These are phyloP conservation scores for Lucifuga dentata DNA, from an alignment of 2,113 vertebrate species.

Conservation along the genomic window DNA sequence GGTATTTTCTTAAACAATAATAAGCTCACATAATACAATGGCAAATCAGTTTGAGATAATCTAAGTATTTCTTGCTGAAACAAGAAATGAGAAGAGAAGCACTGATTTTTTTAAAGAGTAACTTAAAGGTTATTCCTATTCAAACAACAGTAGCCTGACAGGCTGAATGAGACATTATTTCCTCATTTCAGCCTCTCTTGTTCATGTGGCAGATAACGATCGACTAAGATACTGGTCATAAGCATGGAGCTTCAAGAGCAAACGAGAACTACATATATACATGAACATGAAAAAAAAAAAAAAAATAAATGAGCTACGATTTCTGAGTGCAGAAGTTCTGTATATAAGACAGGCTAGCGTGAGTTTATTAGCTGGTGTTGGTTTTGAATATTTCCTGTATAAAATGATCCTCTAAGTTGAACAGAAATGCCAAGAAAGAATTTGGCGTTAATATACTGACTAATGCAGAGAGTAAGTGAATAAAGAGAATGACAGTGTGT, in stretches of 20 bases:
- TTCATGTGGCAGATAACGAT: too few relatives aligned
- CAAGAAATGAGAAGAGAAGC: slow-evolving; percentile 57
- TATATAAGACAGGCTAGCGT: slow-evolving; percentile 11
- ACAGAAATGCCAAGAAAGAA: slow-evolving; percentile 9
- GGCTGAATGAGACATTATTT: slow-evolving; percentile 27
- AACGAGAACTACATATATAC: slow-evolving; percentile 51
- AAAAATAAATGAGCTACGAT: slow-evolving; percentile 24
- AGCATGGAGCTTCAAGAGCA: slow-evolving; percentile 29
- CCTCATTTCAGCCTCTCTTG: slow-evolving; percentile 30
- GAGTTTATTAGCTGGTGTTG: slow-evolving; percentile 77
- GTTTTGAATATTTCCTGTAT: slow-evolving; percentile 45
- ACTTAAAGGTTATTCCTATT: slow-evolving; percentile 60
- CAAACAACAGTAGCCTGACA: slow-evolving; percentile 35
- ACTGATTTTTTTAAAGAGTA: slow-evolving; percentile 29
- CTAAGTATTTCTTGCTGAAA: slow-evolving; percentile 49
- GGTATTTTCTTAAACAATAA: slow-evolving; percentile 68
- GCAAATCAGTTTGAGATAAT: slow-evolving; percentile 56
- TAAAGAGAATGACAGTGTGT: slow-evolving; percentile 3
- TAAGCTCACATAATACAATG: slow-evolving; percentile 71
- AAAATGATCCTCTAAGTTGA: slow-evolving; percentile 3
- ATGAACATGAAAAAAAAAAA: slow-evolving; percentile 31
- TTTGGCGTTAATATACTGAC: slow-evolving; percentile 10
- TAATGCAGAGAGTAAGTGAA: slow-evolving; percentile 21
- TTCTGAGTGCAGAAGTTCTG: slow-evolving; percentile 28
- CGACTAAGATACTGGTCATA: neutral